Evolutionary conservation across 2,888 invertebrate genomes (phyloP), one percentile per base, ranked within the genome.

Genomic region (Drosophila hamatofila): DNA sequence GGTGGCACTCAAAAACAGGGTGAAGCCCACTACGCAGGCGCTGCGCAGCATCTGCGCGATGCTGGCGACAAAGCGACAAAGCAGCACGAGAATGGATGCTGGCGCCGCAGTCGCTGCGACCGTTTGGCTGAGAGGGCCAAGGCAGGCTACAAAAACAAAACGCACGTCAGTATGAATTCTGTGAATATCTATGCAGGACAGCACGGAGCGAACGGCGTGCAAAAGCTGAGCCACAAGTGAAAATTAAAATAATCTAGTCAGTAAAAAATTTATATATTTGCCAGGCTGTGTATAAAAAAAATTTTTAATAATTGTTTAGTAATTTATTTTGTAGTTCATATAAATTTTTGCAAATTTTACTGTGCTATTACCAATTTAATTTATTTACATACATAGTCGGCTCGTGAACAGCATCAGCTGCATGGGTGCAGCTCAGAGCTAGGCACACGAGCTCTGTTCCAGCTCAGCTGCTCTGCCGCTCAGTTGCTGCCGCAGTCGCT

Each of bases 131-230:
- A 71, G 79, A 78, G 85, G 83, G 61, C 85, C 83, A 67, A 56
- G 73, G 72, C 68, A 65, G 74, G 80, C 82, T 83, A 89, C 91
- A 90, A 90, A 88, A 90, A 90, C 90, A 91, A 90, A 80, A 68
- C 78, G 73, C 67, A 73, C 81, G 64, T 91, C 90, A 91, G 91
- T 91, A 83, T 68, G 83, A 69, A 78, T 91, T 86, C 85, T 90
- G 91, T 88, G 84, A 91, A 90, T 91, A 90, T 85, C 80, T 83
- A 88, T 84, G 91, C 87, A 91, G 90, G 84, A 90, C 90, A 89
- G 60, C 76, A 73, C 88, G 90, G 87, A 88, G 83, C 75, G 70
- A 71, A 59, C 63, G 61, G 66, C 67, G 59, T 27, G 49, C 56
- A 35, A 41, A 37, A 25, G 41, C 37, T 25, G 35, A 54, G 54